Evolutionary conservation across 2,888 invertebrate species (phyloP).

Genomic region (Napeogenes inachia): DNA sequence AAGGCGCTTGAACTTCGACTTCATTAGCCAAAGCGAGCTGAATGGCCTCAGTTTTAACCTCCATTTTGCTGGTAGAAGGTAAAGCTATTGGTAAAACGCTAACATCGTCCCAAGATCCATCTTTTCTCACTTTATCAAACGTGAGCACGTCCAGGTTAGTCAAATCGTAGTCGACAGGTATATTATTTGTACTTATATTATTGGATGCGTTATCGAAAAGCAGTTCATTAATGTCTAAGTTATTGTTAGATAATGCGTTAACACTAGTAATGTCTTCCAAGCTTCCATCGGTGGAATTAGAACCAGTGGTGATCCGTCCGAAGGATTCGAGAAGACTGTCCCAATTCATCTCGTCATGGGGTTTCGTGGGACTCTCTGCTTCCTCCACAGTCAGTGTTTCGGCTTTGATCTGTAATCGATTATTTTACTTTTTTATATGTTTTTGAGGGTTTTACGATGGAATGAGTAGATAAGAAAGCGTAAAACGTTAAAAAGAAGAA

Average conservation of each 20-base stretch:
- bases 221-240: conserved; percentile 63
- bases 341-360: conserved; percentile 61
- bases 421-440: background rate
- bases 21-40: conserved; percentile 86
- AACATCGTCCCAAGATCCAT: conserved; percentile 50
- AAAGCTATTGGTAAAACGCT: conserved; percentile 42
- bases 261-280: conserved; percentile 57
- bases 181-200: conserved; percentile 40
- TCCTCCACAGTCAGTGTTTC: conserved; percentile 41
- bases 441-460: no score
- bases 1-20: conserved; percentile 84
- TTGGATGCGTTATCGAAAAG: conserved; percentile 58
- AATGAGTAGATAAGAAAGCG: no score
- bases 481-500: no score
- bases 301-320: conserved; percentile 66
- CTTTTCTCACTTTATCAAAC: conserved; percentile 47
- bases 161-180: conserved; percentile 59
- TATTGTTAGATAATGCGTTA: conserved; percentile 42
- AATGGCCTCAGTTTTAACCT: conserved; percentile 75
- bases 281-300: conserved; percentile 63
- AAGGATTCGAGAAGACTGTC: conserved; percentile 69
- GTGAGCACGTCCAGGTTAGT: conserved; percentile 51
- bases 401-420: conserved; percentile 45
- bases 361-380: conserved; percentile 38
- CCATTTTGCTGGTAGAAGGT: conserved; percentile 42